A percentile compares a stretch with the other conserved stretches of the same genome.
Evolutionary conservation across 2,113 vertebrate species (phyloP).

Genomic region (Nesogale talazaci): DNA sequence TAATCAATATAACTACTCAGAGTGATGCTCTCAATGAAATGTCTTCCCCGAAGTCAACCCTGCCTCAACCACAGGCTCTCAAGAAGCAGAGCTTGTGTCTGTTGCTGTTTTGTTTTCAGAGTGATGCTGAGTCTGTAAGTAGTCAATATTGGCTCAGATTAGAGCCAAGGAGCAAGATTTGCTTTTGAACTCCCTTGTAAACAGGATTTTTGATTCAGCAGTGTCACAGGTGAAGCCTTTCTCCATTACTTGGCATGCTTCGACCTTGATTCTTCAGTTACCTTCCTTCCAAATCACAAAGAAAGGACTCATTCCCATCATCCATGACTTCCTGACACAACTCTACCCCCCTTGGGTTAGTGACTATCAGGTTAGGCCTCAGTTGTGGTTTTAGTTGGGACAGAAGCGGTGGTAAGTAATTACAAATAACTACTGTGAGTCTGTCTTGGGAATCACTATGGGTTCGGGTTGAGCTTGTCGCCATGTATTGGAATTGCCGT

Average conservation of each 20-base stretch:
- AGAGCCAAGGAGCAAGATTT: not conserved
- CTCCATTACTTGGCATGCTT: not conserved
- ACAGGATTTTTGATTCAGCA: not conserved
- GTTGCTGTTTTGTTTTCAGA: not conserved
- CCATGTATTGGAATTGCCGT: not conserved
- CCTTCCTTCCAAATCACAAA: not conserved
- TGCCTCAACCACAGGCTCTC: conserved; percentile 47
- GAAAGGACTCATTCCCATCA: not conserved
- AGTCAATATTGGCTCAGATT: not conserved
- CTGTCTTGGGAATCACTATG: not conserved
- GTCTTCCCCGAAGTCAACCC: conserved; percentile 43
- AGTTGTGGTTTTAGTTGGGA: not conserved
- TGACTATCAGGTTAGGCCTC: not conserved
- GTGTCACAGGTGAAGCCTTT: not conserved
- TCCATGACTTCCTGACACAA: not conserved
- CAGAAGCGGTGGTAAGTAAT: not conserved
- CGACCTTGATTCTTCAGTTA: not conserved
- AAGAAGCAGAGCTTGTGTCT: conserved; percentile 52
- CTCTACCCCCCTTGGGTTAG: not conserved
- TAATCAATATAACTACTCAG: conserved; percentile 50
- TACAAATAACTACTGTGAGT: not conserved
- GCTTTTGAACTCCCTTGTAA: not conserved
- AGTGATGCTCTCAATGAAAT: not conserved
- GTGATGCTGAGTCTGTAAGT: not conserved
- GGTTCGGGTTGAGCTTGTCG: not conserved